Base-by-base conservation (phyloP, 2,888 invertebrate species). In the Loripinus fragilis region DNA sequence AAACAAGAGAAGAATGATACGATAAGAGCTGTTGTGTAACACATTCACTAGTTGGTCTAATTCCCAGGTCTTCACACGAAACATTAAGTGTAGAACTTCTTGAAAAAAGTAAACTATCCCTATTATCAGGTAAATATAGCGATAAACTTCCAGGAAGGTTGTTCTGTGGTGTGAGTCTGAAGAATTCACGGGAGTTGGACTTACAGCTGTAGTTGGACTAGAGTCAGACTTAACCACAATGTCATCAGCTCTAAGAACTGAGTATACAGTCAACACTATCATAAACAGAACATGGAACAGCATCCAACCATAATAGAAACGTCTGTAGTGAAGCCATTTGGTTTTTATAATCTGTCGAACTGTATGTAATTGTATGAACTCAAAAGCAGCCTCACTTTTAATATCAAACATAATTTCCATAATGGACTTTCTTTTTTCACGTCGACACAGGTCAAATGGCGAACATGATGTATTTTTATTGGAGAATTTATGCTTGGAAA, bases 331-430 rank as follows among this genome's bases (percentile, higher is more conserved):
- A 25, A 67, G 35, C 90, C 89, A 90, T 78, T 90, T 90, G 52
- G 78, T 76, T 74, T 85, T 85, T 60, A 90, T 86, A 1, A 88
- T 83, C 30, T 82, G 82, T 42, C 84, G 77, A n/a, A 90, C 81
- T 12, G 85, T 85, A 12, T 76, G 76, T 23, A 85, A 76, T 66
- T 86, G 85, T 30, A 89, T 86, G 12, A 90, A 82, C 23, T 85
- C 81, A 50, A 87, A 88, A 0, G 88, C 88, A 28, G 84, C 76
- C 30, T 76, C 66, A 33, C 76, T 73, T 50, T 84, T 75, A 15
- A 85, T 84, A 60, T 87, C 84, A 81, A 87, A 88, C 76, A 89
- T 86, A 68, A 83, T 88, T 75, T 90, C 88, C 5, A 90, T 70
- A 42, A 89, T 82, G 0, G 87, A 87, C 72, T 85, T 85, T n/a